Evolutionary conservation across 2,113 vertebrate species (phyloP), one percentile per base, ranked within the genome.

Genomic region (Hypomesus transpacificus): DNA sequence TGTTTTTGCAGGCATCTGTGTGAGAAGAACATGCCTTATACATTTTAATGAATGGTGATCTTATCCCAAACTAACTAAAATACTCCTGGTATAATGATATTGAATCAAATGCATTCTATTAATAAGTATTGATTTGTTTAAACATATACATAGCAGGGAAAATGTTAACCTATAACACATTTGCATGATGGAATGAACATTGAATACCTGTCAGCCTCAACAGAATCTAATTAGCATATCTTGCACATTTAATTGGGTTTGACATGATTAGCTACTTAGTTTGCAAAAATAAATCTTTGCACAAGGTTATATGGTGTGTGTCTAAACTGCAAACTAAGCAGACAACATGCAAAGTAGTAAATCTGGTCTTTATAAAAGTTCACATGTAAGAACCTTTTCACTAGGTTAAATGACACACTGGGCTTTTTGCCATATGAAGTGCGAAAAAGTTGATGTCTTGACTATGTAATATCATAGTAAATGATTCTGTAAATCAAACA

Each of bases 221-320:
- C 58, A 73, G 75, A 75, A 73, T 83, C 26, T 74, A 75, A 86
- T 86, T 83, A 81, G 73, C 80, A 84, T 85, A 86, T 63, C 53
- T 76, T 68, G 71, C 75, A 73, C 75, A 70, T 77, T 83, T 83
- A 77, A 83, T 83, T 71, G 79, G 73, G 66, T 74, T 72, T 75
- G 77, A 76, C 62, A 66, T 70, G 75, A 78, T 71, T 73, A 64
- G 68, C 71, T 79, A 84, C 76, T 71, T 81, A 79, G 69, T 59
- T 66, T 75, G 84, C 79, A 72, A 81, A 77, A 74, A 70, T 65
- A 78, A 64, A 75, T 69, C 75, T 76, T 68, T 22, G 22, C 71
- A 76, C 75, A 71, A 76, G 74, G 73, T 61, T 83, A 79, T 66
- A 60, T 54, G 67, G 60, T 64, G 51, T 66, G 59, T 52, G 52